Evolutionary conservation across 2,888 invertebrate genomes (phyloP).

Genomic region (Agriopis marginaria): DNA sequence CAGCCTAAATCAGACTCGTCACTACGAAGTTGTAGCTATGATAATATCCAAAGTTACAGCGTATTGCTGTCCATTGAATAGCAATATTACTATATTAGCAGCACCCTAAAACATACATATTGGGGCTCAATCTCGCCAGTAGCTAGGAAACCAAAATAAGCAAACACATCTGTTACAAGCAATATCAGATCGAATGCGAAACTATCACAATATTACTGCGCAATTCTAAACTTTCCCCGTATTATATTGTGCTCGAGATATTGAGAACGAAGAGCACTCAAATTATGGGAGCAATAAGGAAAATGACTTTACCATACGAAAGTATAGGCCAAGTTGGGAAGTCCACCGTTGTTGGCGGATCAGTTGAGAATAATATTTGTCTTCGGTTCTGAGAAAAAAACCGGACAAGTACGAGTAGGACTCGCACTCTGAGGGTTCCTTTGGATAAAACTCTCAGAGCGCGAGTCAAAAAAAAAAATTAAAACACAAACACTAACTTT

Average conservation of each 20-base stretch:
- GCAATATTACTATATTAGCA: background rate
- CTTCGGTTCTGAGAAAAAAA: background rate
- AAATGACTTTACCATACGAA: constrained; percentile 12
- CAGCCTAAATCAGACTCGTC: too few species aligned
- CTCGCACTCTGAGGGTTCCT: too few species aligned
- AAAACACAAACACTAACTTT: too few species aligned
- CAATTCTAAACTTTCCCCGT: constrained; percentile 13
- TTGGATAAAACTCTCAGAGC: too few species aligned
- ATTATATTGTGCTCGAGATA: constrained; percentile 14
- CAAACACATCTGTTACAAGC: constrained; percentile 13
- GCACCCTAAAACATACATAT: background rate
- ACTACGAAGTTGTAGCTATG: too few species aligned
- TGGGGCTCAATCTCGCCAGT: background rate
- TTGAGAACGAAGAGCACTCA: constrained; percentile 15
- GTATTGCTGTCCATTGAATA: too few species aligned
- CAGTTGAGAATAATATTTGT: background rate
- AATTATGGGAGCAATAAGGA: constrained; percentile 26
- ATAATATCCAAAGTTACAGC: too few species aligned
- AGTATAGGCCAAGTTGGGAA: background rate
- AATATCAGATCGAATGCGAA: constrained; percentile 7
- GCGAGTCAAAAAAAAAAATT: too few species aligned
- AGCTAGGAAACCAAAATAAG: background rate
- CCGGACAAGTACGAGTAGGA: too few species aligned
- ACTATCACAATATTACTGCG: constrained; percentile 18
- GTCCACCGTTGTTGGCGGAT: background rate